These are phyloP conservation scores for Criorhina ranunculi DNA, from an alignment of 2,888 invertebrate genomes.

Conservation along the genomic window DNA sequence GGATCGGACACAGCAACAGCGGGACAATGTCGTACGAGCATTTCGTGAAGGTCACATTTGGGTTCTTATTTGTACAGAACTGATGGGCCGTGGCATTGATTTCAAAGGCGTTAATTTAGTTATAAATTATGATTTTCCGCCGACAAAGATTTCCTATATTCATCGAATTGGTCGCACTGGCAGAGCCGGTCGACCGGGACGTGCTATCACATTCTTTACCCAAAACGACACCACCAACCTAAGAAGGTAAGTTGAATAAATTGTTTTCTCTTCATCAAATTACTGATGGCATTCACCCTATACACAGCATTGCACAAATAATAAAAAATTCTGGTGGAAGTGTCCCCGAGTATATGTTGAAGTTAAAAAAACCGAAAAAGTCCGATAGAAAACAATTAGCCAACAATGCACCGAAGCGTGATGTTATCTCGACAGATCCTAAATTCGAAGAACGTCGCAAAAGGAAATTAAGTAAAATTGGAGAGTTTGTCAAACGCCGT, in stretches of 20 bases:
- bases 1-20: conserved; percentile 93
- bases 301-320: conserved; percentile 93
- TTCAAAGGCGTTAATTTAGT: conserved; percentile 98
- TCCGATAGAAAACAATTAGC: conserved; percentile 87
- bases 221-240: conserved; percentile 94
- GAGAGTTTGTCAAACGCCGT: conserved; percentile 69
- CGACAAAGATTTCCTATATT: conserved; percentile 94
- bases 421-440: conserved; percentile 87
- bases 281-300: conserved; percentile 15
- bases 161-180: conserved; percentile 96
- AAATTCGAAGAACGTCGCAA: conserved; percentile 84
- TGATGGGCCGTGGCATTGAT: conserved; percentile 98
- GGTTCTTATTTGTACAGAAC: conserved; percentile 98
- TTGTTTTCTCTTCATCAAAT: neutral
- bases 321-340: conserved; percentile 96
- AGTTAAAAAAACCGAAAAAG: conserved; percentile 88
- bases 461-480: conserved; percentile 79
- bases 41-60: conserved; percentile 97
- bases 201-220: conserved; percentile 97
- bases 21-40: conserved; percentile 95
- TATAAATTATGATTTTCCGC: conserved; percentile 98
- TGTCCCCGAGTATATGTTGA: conserved; percentile 96
- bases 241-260: conserved; percentile 87
- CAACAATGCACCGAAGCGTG: conserved; percentile 87
- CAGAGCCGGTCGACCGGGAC: conserved; percentile 94